Conservation (phyloP, 2,888 invertebrate species). For the Blastobasis lacticolella region DNA sequence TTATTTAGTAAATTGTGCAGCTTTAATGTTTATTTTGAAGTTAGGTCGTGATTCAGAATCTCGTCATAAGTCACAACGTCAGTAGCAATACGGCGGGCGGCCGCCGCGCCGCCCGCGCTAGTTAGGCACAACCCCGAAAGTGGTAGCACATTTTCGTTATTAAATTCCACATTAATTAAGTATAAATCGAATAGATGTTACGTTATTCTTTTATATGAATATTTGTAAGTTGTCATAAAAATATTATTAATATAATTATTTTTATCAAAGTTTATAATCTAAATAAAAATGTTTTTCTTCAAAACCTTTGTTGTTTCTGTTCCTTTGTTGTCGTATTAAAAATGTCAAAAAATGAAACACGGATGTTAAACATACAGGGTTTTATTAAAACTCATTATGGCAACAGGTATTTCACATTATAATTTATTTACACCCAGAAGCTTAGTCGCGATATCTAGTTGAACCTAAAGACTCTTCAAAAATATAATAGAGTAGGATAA, state of each 20-base stretch:
- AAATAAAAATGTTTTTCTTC: slow-evolving; percentile 75
- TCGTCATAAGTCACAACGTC: slow-evolving; percentile 73
- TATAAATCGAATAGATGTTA: slow-evolving; percentile 71
- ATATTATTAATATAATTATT: slow-evolving; percentile 76
- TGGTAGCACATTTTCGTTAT: slow-evolving; percentile 69
- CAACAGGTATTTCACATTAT: slow-evolving; percentile 34
- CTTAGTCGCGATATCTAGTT: slow-evolving; percentile 34
- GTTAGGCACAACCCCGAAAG: slow-evolving; percentile 66
- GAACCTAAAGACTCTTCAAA: slow-evolving; percentile 23
- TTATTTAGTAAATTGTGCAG: slow-evolving; percentile 70
- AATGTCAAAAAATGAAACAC: slow-evolving; percentile 4
- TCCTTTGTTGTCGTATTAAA: slow-evolving; percentile 9
- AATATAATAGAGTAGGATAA: background rate
- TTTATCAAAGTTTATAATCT: slow-evolving; percentile 77
- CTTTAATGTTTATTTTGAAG: slow-evolving; percentile 73
- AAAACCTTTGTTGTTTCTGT: slow-evolving; percentile 52
- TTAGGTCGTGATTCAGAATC: slow-evolving; percentile 74
- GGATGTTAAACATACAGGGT: slow-evolving; percentile 14
- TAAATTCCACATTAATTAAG: slow-evolving; percentile 65
- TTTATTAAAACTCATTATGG: slow-evolving; percentile 24
- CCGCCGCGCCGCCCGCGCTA: slow-evolving; percentile 35
- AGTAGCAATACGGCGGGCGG: slow-evolving; percentile 59
- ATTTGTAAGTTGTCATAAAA: slow-evolving; percentile 74
- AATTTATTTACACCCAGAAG: slow-evolving; percentile 41
- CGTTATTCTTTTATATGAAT: slow-evolving; percentile 74